These are phyloP conservation scores for Papilio helenus DNA, from an alignment of 1,140 invertebrate species.

Conservation along the genomic window DNA sequence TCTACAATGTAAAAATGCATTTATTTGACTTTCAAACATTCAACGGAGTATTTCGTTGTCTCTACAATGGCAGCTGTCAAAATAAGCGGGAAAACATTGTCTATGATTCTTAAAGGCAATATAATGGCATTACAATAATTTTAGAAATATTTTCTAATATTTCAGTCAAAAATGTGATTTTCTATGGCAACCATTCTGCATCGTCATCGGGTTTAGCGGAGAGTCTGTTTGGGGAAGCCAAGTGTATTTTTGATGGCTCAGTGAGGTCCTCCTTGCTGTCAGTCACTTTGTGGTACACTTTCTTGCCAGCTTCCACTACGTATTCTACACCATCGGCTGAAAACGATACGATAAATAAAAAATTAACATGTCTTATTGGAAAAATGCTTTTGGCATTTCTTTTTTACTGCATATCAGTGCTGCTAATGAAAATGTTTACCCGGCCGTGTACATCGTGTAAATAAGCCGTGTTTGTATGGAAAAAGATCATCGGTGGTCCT, in stretches of 20 bases:
- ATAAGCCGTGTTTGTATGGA: too few species aligned
- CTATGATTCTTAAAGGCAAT: not conserved
- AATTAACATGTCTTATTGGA: not conserved
- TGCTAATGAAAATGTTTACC: not conserved
- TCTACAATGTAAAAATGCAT: slow-evolving; percentile 3
- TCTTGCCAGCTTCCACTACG: slow-evolving; percentile 79
- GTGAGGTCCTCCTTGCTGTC: slow-evolving; percentile 78
- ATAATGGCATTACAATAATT: not conserved
- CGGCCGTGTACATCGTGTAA: too few species aligned
- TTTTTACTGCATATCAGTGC: not conserved
- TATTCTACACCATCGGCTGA: slow-evolving; percentile 81
- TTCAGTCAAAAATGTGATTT: not conserved
- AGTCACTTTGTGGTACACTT: slow-evolving; percentile 78
- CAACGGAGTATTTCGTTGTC: not conserved
- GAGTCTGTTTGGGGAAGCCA: slow-evolving; percentile 42
- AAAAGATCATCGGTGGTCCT: too few species aligned
- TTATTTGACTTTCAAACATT: not conserved
- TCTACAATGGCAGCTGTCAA: not conserved
- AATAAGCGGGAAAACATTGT: not conserved
- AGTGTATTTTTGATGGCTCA: slow-evolving; percentile 54
- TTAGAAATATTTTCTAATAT: not conserved
- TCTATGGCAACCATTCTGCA: slow-evolving; percentile 79
- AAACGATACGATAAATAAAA: slow-evolving; percentile 44
- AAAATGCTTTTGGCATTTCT: not conserved
- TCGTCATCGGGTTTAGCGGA: slow-evolving; percentile 56